Conservation (phyloP, 2,113 vertebrate genomes). For the Barnardius zonarius region DNA sequence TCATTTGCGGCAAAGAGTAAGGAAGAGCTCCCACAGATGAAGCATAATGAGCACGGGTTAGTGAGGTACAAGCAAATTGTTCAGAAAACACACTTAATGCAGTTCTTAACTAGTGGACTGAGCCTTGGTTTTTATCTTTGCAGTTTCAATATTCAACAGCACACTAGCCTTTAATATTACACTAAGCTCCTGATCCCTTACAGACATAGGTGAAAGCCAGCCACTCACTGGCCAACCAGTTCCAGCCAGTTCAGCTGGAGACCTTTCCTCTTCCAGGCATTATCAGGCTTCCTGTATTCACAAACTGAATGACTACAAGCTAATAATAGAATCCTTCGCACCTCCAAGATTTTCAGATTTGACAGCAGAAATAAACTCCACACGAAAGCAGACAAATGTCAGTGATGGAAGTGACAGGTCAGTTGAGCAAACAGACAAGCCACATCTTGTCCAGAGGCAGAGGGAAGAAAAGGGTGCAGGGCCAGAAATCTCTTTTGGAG, state of each 20-base stretch:
- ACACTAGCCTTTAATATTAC: neutral
- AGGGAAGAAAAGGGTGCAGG: neutral
- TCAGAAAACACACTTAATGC: neutral
- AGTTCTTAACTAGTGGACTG: neutral
- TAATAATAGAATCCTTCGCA: neutral
- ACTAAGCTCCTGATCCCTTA: neutral
- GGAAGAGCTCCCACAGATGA: neutral
- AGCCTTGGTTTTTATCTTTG: neutral
- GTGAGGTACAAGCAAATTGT: neutral
- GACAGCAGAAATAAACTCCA: neutral
- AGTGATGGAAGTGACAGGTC: neutral
- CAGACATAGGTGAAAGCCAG: neutral
- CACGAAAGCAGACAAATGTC: neutral
- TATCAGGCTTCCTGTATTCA: neutral
- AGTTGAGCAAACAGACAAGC: neutral
- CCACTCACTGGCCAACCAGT: neutral
- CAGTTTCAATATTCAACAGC: neutral
- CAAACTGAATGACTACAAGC: neutral
- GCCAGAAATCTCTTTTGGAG: neutral
- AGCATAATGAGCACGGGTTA: fast-evolving
- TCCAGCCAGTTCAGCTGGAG: neutral
- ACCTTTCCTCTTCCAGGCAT: neutral
- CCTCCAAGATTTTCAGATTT: neutral
- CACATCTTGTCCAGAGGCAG: neutral
- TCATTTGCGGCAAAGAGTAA: neutral